Evolutionary conservation across 92 coral and sea anemone genomes (phyloP), one percentile per base, ranked within the genome.

Genomic region (Umimayanthus kanabou): DNA sequence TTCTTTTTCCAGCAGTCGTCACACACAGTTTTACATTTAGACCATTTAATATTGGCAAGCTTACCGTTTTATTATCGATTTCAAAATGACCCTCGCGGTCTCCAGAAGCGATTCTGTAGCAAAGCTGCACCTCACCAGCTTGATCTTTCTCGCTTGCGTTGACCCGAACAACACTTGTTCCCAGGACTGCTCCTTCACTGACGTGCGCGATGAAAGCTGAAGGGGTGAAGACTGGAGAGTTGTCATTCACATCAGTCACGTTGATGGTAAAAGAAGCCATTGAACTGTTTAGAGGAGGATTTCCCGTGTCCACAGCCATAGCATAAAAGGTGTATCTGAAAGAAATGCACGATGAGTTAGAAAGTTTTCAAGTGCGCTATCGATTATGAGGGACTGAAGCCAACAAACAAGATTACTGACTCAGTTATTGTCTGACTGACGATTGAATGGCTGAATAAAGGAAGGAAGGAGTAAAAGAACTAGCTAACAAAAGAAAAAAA

Each of bases 141-240:
- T 57, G 88, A 73, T 94, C 97, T 45, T 77, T 80, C 71, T 94
- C 97, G 22, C 67, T 85, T 18, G 95, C 97, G 70, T 88, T 88
- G 18, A 94, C 91, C 8, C n/a, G 88, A 11, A 89, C 84, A n/a
- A 94, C 91, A n/a, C 79, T 40, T 8, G 85, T 74, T 18, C 89
- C 93, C 43, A 83, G n/a, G 7, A 85, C 49, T 61, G 73, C 84
- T 29, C 80, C 82, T 79, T 94, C 97, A 50, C 87, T 85, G 42
- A 94, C 84, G 74, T 90, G 89, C 13, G 88, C 92, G 75, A 87
- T 73, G 55, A 86, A 90, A 20, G 89, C 92, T 40, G 89, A 88
- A 65, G 94, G 94, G 80, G 82, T 82, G 64, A 94, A 94, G 47
- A 92, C 92, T 37, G 97, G 97, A 78, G 86, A 81, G 70, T 94